These are phyloP conservation scores for Bombus superbus DNA, from an alignment of 1,140 invertebrate genomes.

Conservation along the genomic window DNA sequence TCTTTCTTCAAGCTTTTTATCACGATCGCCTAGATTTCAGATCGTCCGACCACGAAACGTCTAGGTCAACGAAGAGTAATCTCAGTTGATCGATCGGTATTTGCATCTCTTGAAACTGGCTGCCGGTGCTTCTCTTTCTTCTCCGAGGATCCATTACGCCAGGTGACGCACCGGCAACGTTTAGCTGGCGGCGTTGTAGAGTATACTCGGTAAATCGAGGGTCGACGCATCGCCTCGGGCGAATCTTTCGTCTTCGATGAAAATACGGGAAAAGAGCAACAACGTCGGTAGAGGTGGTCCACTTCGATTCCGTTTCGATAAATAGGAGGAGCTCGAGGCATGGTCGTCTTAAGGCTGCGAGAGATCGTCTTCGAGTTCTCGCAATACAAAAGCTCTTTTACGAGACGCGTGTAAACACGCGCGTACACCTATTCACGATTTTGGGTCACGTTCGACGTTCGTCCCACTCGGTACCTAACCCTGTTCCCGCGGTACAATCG, in stretches of 20 bases:
- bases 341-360: background rate
- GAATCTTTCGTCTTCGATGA: background rate
- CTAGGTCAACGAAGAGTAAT: slow-evolving; percentile 53
- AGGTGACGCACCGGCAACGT: too few relatives aligned
- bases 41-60: slow-evolving; percentile 12
- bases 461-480: slow-evolving; percentile 15
- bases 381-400: background rate
- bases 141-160: slow-evolving; percentile 13
- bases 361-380: background rate
- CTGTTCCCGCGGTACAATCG: slow-evolving; percentile 44
- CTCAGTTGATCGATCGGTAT: slow-evolving; percentile 32
- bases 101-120: slow-evolving; percentile 27
- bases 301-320: background rate
- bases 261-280: background rate
- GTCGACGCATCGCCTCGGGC: background rate
- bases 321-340: background rate
- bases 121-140: background rate
- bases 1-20: slow-evolving; percentile 35
- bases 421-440: background rate
- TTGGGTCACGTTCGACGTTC: slow-evolving; percentile 19
- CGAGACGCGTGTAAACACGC: background rate
- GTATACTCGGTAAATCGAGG: background rate
- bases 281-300: background rate
- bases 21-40: slow-evolving; percentile 53
- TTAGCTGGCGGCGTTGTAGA: background rate